Base-by-base conservation (phyloP, 1,140 invertebrate species). In the Amyelois transitella region DNA sequence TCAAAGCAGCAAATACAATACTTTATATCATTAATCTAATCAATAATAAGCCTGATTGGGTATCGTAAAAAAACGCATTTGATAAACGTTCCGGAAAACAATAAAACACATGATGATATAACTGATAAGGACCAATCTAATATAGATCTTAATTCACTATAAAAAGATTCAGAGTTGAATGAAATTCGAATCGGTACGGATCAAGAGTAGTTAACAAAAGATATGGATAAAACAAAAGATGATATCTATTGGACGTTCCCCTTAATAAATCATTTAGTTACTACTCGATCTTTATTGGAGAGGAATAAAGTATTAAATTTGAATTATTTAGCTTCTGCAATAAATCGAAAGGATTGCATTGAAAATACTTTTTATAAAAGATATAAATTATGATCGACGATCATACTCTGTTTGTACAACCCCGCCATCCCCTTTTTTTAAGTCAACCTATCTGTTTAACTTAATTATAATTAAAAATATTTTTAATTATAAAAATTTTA, bases 11-110 rank as follows among this genome's bases (percentile, higher is more conserved):
- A 25, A 61, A 57, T 58, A 24, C 51, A 54, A 60, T 66, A 57
- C 47, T 62, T 64, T 62, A 66, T 72, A 75, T 72, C 68, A 73
- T 75, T 75, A 75, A 77, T 73, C 67, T 69, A 64, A 61, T 66
- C 51, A 63, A 61, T 66, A 75, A 69, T 65, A 56, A 51, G 28
- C 12, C 38, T 32, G 44, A 64, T 61, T 61, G 28, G 51, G 55
- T 43, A 22, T 44, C 51, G 51, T 44, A 54, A 65, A 69, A n/a
- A 69, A 64, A 56, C 28, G 22, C 32, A 50, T 53, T 51, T 54
- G 21, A 61, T 60, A 58, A 60, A 45, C 24, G 43, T 55, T 51
- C 14, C 47, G 28, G 54, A 67, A 66, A 66, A 69, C 61, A 64
- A 60, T 61, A 8, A 20, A 17, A 3, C 10, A 12, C 32, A 25